These are phyloP conservation scores for Halyomorpha halys DNA, from an alignment of 1,140 invertebrate species.

Conservation along the genomic window DNA sequence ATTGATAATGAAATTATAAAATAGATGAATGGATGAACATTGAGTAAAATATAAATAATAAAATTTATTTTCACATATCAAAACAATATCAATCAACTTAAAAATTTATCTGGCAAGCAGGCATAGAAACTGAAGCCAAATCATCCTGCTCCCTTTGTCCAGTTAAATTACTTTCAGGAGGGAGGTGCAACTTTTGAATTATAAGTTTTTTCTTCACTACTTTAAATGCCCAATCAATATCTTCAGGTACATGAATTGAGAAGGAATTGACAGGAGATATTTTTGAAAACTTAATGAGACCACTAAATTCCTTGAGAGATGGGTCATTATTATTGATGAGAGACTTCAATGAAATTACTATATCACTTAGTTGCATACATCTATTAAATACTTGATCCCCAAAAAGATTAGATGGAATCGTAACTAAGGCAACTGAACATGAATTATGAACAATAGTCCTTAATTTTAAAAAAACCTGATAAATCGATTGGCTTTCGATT, in stretches of 20 bases:
- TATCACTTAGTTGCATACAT: slow-evolving; percentile 3
- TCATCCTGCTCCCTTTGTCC: slow-evolving; percentile 5
- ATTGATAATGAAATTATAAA: no score
- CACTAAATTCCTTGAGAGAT: background rate
- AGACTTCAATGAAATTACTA: background rate
- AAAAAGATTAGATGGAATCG: background rate
- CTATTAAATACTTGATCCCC: background rate
- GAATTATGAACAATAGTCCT: slow-evolving; percentile 4
- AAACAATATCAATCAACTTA: no score
- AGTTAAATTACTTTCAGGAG: background rate
- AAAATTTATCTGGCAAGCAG: background rate
- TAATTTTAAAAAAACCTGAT: slow-evolving; percentile 3
- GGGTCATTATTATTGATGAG: background rate
- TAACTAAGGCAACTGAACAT: background rate
- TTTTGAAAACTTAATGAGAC: background rate
- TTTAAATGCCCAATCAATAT: slow-evolving; percentile 6
- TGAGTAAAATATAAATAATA: no score
- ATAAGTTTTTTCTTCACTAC: slow-evolving; percentile 5
- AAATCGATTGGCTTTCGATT: background rate
- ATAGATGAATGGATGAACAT: no score
- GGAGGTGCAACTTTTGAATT: slow-evolving; percentile 10
- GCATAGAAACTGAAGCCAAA: background rate
- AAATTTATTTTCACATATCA: no score
- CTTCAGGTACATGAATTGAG: slow-evolving; percentile 5
- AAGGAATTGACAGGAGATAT: background rate